Evolutionary conservation across 2,888 invertebrate genomes (phyloP), one percentile per base, ranked within the genome.

Genomic region (Tipula unca): DNA sequence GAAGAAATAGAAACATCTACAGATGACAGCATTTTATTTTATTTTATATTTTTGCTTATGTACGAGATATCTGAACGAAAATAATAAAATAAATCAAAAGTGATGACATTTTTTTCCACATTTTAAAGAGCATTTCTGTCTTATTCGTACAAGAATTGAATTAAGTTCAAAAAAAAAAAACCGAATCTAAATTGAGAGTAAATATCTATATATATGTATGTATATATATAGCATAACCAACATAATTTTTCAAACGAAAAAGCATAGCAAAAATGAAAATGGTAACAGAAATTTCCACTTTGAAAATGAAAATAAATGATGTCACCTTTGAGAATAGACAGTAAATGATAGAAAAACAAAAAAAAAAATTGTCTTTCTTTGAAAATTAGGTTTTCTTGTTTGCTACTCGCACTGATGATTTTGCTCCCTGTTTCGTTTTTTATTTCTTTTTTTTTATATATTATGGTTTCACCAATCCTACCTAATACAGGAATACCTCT

Each of bases 281-380:
- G 6, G 69, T 69, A 69, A 69, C 69, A 69, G 25, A 69, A 69
- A 69, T 25, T 69, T 69, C 69, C 13, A 69, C 69, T 69, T 69
- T 69, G 69, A 69, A 69, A 69, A 69, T 69, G 20, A 69, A 69
- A 69, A 69, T 69, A 69, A 69, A 69, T 69, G 69, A 69, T 69
- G 69, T 69, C 69, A 69, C 69, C 69, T 69, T 69, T 69, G 69
- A 69, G 69, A 69, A 69, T 69, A 69, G 69, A 69, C 25, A 69
- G 69, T 3, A 69, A 69, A 69, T 25, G 69, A 69, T 69, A 69
- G 25, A 69, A 48, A 48, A 48, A 69, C 69, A 69, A 48, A 48
- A 48, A n/a, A n/a, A 69, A 69, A 69, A 69, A 69, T 54, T 54
- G 48, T 69, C 69, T 69, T 69, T 69, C 69, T 69, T 69, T 69